Base-by-base conservation (phyloP, 2,888 invertebrate genomes). In the Atethmia centrago region DNA sequence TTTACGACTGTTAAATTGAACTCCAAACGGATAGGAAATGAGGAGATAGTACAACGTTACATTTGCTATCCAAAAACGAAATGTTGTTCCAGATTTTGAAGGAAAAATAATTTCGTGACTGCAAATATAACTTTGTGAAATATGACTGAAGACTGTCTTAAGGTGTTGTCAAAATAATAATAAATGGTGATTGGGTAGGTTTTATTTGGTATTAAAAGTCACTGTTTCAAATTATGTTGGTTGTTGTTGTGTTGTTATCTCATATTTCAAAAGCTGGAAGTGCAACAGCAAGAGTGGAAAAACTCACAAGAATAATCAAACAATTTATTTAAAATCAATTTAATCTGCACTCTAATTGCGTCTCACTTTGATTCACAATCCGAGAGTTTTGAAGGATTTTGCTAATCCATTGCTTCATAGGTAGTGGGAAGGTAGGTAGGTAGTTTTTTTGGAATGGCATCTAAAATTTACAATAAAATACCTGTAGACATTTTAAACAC, bases 1-100 rank as follows among this genome's bases (percentile, higher is more conserved):
- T 86, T 86, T 87, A 87, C 69, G 87, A 87, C 82, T 78, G 0
- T 81, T 78, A 83, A 81, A 87, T 87, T 87, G 74, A 79, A 87
- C 76, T 81, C 56, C 69, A 70, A 77, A 71, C 62, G 66, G 62
- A 71, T 79, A 83, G 81, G 82, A 81, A 86, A 81, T 80, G 65
- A 85, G 36, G 72, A 74, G 40, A 21, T 9, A 58, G 21, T n/a
- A 85, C 90, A 85, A 89, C 83, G 3, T 88, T 89, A 80, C 7
- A 0, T 67, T 74, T 86, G 76, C 82, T 0, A 21, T 55, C n/a
- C 0, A 21, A 2, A 65, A 72, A 74, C 3, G 31, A 21, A 51
- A 51, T 31, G 36, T 40, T 9, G 0, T 1, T 3, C 1, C 0
- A 14, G 42, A 53, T 31, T 47, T 16, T 49, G 3, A 0, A 8